A percentile compares a stretch with the other conserved stretches of the same genome.
Evolutionary conservation across 2,888 invertebrate species (phyloP).

Genomic region (Timandra comae): DNA sequence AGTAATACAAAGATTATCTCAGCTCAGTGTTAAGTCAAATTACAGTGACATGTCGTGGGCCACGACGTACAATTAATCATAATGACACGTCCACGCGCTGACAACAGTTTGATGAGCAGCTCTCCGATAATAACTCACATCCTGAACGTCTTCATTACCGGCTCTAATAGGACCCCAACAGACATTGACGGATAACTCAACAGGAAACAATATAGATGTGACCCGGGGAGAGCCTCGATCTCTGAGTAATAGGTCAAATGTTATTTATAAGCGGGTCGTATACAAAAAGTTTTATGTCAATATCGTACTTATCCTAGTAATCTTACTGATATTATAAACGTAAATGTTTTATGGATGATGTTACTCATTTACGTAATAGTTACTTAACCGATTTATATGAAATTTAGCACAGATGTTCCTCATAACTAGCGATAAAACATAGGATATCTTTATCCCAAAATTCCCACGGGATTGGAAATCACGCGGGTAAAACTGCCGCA

Average conservation of each 20-base stretch:
- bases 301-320: too few relatives aligned
- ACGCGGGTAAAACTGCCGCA: too few relatives aligned
- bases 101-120: constrained; percentile 19
- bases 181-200: constrained; percentile 34
- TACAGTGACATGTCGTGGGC: constrained; percentile 8
- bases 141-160: constrained; percentile 30
- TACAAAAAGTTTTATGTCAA: too few relatives aligned
- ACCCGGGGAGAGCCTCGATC: constrained; percentile 13
- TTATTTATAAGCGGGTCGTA: constrained; percentile 9
- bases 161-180: constrained; percentile 25
- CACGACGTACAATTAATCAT: constrained; percentile 29
- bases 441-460: too few relatives aligned
- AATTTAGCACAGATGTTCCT: too few relatives aligned
- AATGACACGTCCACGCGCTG: constrained; percentile 28
- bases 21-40: constrained; percentile 1
- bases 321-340: too few relatives aligned
- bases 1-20: neutral
- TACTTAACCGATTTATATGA: too few relatives aligned
- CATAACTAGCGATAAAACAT: too few relatives aligned
- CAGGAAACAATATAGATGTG: constrained; percentile 22
- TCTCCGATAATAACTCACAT: constrained; percentile 26
- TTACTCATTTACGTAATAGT: too few relatives aligned
- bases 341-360: too few relatives aligned
- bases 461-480: too few relatives aligned
- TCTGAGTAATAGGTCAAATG: constrained; percentile 26